These are phyloP conservation scores for Magallana ariakensis DNA, from an alignment of 1,140 invertebrate species.

Conservation along the genomic window DNA sequence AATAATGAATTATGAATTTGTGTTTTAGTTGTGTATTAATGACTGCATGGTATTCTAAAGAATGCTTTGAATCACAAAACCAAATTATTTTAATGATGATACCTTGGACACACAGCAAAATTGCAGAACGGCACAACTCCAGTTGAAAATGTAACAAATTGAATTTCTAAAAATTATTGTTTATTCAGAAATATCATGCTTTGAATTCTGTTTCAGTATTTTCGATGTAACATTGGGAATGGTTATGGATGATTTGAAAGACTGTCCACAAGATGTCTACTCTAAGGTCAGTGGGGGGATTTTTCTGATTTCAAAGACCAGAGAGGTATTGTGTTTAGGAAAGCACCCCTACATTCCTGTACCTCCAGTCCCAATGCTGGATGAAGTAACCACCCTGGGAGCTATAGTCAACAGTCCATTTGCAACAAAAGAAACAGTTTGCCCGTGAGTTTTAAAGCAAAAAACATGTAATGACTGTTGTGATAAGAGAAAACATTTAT, in stretches of 20 bases:
- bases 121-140: no score
- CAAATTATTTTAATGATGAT: no score
- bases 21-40: no score
- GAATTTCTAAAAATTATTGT: no score
- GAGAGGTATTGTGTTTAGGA: neutral
- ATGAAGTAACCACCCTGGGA: neutral
- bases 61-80: no score
- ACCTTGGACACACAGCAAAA: no score
- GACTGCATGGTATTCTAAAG: no score
- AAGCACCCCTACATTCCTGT: neutral
- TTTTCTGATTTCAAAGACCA: neutral
- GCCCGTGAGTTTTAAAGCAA: neutral
- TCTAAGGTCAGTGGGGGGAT: conserved; percentile 5
- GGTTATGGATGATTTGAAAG: neutral
- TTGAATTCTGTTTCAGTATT: conserved; percentile 3
- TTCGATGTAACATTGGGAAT: neutral
- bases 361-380: neutral
- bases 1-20: no score
- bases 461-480: no score
- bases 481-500: no score
- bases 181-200: no score
- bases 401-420: conserved; percentile 10
- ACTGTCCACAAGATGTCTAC: conserved; percentile 22
- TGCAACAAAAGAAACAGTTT: conserved; percentile 29
- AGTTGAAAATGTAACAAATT: no score